These are phyloP conservation scores for Cottoperca gobio DNA, from an alignment of 2,797 vertebrate species.

Conservation along the genomic window DNA sequence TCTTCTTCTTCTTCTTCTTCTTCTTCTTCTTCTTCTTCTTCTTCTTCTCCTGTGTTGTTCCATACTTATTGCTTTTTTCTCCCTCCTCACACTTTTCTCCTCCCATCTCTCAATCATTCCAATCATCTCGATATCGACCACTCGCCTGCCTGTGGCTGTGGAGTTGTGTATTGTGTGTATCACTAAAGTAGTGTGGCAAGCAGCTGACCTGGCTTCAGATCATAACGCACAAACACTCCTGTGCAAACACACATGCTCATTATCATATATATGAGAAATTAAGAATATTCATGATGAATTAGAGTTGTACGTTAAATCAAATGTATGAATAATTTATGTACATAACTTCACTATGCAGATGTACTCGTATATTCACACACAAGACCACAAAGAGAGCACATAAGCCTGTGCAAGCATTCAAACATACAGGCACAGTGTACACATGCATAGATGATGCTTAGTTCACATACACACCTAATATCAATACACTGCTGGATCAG, in stretches of 20 bases:
- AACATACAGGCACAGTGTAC: conserved; percentile 1
- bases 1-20: not conserved
- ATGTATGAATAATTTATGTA: conserved; percentile 67
- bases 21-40: conserved; percentile 1
- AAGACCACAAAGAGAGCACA: conserved; percentile 8
- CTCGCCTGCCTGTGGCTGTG: conserved; percentile 4
- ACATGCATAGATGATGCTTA: conserved; percentile 7
- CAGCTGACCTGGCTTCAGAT: conserved; percentile 34
- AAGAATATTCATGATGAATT: conserved; percentile 72
- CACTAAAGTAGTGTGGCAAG: conserved; percentile 10
- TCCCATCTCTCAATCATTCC: not conserved
- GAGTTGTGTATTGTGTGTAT: conserved; percentile 11
- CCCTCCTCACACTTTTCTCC: not conserved
- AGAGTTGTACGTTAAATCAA: conserved; percentile 70
- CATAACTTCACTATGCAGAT: conserved; percentile 37
- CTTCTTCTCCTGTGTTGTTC: not conserved
- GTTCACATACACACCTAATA: conserved; percentile 12
- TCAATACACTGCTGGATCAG: conserved; percentile 35
- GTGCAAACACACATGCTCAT: conserved; percentile 55
- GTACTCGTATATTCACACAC: conserved; percentile 11
- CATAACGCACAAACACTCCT: conserved; percentile 21
- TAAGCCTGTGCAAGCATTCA: not conserved
- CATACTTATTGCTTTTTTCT: not conserved
- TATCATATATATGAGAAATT: conserved; percentile 79
- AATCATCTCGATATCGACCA: conserved; percentile 8